Conservation (phyloP, 2,797 vertebrate species). For the Telmatherina bonti region DNA sequence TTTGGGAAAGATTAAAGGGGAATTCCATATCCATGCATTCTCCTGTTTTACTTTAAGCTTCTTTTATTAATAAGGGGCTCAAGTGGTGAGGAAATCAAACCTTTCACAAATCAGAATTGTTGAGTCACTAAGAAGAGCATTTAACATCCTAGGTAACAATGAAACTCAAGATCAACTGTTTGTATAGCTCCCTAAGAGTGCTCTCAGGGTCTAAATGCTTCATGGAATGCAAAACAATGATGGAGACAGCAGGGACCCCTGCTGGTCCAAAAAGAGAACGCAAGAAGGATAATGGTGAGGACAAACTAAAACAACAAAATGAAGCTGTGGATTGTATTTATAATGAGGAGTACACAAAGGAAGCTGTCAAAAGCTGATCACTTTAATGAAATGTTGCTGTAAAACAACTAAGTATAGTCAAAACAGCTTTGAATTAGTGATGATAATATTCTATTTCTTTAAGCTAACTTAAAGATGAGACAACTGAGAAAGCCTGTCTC, state of each 20-base stretch:
- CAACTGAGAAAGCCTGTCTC: slow-evolving; percentile 41
- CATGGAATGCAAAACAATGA: slow-evolving; percentile 62
- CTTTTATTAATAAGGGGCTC: background rate
- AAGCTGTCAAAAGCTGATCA: background rate
- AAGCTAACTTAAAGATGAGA: slow-evolving; percentile 14
- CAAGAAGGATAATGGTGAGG: slow-evolving; percentile 2
- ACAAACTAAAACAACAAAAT: background rate
- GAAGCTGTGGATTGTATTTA: too few relatives aligned
- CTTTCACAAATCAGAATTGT: slow-evolving; percentile 1
- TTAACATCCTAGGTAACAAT: slow-evolving; percentile 62
- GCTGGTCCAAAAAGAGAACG: slow-evolving; percentile 62
- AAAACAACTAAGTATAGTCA: background rate
- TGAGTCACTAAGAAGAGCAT: slow-evolving; percentile 56
- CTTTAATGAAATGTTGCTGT: background rate
- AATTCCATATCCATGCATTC: background rate
- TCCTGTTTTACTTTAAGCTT: background rate
- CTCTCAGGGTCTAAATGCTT: slow-evolving; percentile 61
- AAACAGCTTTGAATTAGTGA: background rate
- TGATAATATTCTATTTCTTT: background rate
- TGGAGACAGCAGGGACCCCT: slow-evolving; percentile 67
- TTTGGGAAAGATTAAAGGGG: background rate
- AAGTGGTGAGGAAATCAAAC: background rate
- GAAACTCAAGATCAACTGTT: slow-evolving; percentile 73
- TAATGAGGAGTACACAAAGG: too few relatives aligned
- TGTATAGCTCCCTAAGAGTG: slow-evolving; percentile 68